Evolutionary conservation across 1,140 invertebrate species (phyloP).

Genomic region (Melipona quadrifasciata): DNA sequence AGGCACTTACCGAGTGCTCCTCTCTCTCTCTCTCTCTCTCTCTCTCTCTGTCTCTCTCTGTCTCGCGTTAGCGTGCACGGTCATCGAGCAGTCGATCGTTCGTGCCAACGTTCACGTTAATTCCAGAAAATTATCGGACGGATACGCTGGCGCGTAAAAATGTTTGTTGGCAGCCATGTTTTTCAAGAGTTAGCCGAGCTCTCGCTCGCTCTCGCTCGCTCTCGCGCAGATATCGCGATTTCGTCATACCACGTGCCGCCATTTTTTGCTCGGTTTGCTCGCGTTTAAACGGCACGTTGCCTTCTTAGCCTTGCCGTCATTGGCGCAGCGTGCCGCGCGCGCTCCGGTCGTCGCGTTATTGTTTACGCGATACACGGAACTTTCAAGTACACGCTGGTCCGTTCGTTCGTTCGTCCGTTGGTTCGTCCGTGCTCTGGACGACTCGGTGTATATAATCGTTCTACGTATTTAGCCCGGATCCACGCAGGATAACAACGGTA

Average conservation of each 20-base stretch:
- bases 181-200: slow-evolving; percentile 16
- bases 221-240: slow-evolving; percentile 32
- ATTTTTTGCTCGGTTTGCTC: slow-evolving; percentile 6
- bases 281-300: not conserved
- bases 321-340: not conserved
- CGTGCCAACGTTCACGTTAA: not conserved
- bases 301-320: not conserved
- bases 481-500: not conserved
- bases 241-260: slow-evolving; percentile 43
- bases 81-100: not conserved
- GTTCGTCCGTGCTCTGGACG: no score
- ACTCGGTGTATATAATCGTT: no score
- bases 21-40: no score
- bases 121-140: slow-evolving; percentile 34
- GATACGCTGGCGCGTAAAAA: slow-evolving; percentile 19
- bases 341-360: not conserved
- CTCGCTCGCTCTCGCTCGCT: not conserved
- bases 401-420: no score
- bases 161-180: slow-evolving; percentile 32
- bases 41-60: no score
- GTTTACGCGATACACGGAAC: not conserved
- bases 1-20: no score
- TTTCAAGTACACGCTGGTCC: not conserved
- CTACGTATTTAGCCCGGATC: not conserved
- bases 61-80: slow-evolving; percentile 2